Evolutionary conservation across 2,113 vertebrate species (phyloP), one percentile per base, ranked within the genome.

Genomic region (Toxotes jaculatrix): DNA sequence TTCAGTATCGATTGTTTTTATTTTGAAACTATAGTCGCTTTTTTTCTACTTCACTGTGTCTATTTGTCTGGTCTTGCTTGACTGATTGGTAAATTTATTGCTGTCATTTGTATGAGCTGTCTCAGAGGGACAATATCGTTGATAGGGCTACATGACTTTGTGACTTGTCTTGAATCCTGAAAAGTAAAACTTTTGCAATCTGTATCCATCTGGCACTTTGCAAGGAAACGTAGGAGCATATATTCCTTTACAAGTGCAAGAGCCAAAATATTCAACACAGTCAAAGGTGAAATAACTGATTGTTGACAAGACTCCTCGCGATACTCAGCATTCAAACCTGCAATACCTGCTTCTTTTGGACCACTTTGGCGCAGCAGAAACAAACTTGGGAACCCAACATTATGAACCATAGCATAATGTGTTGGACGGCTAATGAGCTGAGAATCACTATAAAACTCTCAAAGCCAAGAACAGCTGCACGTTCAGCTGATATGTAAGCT

Each of bases 1-100:
- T 77, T 79, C 74, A 55, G n/a, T 59, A 70, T 83, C 38, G 60
- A 77, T 56, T 84, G 49, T 66, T 82, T 77, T 71, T 68, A 72
- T 85, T 82, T 80, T 62, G 23, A 75, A 80, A 71, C 13, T 51
- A 27, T 27, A 42, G 57, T 11, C 1, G 17, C 17, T 36, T 77
- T 77, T 47, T 43, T 11, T 8, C 11, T 51, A n/a, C 55, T 65
- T 43, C n/a, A 5, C 2, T 40, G 65, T 61, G 3, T 56, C 45
- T 59, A 7, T 66, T 65, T 63, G 32, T 62, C 72, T 56, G 34
- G 23, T 45, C 32, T 55, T 62, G 64, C 40, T 66, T 66, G 81
- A 85, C 38, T 42, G 73, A 68, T 69, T 67, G 55, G 53, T 79
- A 21, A 65, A 77, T 78, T 47, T 75, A 79, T 53, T 57, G 55